A percentile compares a stretch with the other conserved stretches of the same genome.
Conservation (phyloP, 2,113 vertebrate genomes). For the Rhinichthys klamathensis region DNA sequence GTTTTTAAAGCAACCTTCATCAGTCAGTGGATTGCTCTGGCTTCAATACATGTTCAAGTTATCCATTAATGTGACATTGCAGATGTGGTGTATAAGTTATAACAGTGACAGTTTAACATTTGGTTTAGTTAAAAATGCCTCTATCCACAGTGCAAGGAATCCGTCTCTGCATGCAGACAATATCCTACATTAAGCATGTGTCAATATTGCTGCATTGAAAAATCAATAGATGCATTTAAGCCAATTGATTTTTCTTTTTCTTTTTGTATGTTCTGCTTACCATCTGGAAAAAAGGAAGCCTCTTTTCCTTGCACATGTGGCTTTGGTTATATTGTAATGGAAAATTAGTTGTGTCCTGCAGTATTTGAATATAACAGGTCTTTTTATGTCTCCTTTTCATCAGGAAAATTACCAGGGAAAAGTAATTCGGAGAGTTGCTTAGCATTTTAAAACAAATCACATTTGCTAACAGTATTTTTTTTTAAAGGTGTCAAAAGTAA, state of each 20-base stretch:
- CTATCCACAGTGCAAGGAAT: neutral
- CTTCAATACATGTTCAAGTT: neutral
- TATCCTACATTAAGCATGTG: constrained; percentile 21
- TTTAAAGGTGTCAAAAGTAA: neutral
- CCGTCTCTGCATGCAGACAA: neutral
- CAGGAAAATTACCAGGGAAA: neutral
- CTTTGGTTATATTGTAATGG: neutral
- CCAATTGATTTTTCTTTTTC: neutral
- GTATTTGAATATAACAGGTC: neutral
- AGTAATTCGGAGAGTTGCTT: neutral
- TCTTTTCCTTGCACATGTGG: neutral
- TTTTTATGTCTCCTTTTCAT: neutral
- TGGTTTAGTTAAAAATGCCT: constrained; percentile 15
- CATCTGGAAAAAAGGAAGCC: neutral
- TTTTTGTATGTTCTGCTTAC: neutral
- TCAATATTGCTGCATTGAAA: constrained; percentile 13
- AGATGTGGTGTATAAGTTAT: neutral
- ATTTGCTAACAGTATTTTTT: neutral
- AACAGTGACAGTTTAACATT: constrained; percentile 18
- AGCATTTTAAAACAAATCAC: neutral
- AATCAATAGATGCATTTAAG: constrained; percentile 37
- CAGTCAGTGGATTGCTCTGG: neutral
- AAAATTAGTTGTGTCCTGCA: neutral
- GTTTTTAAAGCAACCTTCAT: neutral
- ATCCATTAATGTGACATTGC: constrained; percentile 6